Evolutionary conservation across 2,113 vertebrate species (phyloP), one percentile per base, ranked within the genome.

Genomic region (Sinocyclocheilus anshuiensis): DNA sequence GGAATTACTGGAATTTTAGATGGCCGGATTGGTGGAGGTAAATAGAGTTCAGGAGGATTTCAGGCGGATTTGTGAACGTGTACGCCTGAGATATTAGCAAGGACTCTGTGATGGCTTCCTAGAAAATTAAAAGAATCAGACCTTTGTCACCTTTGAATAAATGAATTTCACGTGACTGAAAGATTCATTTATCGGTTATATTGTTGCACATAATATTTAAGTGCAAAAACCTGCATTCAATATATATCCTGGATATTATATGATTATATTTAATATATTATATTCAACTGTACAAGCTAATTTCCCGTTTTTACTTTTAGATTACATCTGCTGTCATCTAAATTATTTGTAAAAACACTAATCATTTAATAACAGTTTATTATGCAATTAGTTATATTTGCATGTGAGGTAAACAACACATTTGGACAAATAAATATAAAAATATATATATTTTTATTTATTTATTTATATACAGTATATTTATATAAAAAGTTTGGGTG

Each of bases 41-140:
- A 81, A 71, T 48, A 29, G 36, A 50, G 75, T 50, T 78, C 76
- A 65, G 80, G 18, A 57, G 65, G 84, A 80, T 86, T 59, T 80
- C 67, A 74, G 53, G 42, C 18, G n/a, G 85, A 81, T 86, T 81
- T 72, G 69, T 4, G 67, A 24, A 61, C 8, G 57, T 80, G 16
- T 71, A 53, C 9, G 4, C 45, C 36, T 72, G 26, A 59, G 57
- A 69, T 69, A 86, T 86, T 81, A 82, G 55, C 26, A 59, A 29
- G 12, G 67, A 61, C 2, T 24, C 48, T 77, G 57, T 36, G 48
- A 36, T 55, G 74, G 22, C 42, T 33, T 77, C 22, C 36, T 18
- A 87, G 59, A 84, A 74, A 84, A 61, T 29, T 20, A 87, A 48
- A 85, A 15, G 48, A 80, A n/a, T 79, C 9, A 78, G 76, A 55